Base-by-base conservation (phyloP, 2,113 vertebrate genomes). In the Macroglossus sobrinus region DNA sequence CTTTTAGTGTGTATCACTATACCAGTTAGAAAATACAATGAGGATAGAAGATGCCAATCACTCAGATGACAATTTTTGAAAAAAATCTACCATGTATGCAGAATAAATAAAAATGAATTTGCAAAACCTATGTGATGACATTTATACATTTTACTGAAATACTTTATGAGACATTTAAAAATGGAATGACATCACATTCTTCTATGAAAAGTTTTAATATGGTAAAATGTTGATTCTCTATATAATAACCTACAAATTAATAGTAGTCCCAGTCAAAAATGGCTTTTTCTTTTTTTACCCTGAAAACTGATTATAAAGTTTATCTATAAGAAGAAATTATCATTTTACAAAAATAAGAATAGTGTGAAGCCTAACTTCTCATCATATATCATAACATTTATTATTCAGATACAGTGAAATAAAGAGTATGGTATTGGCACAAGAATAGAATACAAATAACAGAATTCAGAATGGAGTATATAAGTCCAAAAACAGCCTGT, bases 311-410 rank as follows among this genome's bases (percentile, higher is more conserved):
- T 79, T 16, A 35, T 82, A 93, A 80, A 80, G 26, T 64, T 92
- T 76, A 28, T 50, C 33, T 43, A 2, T 26, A 80, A 57, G 64
- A 78, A 12, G n/a, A 93, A 68, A 93, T 66, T 21, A 78, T 8
- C 16, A 84, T 92, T 89, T 89, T 84, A 28, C 5, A 75, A 80
- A 87, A 86, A 71, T 92, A 92, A 92, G 30, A 50, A 19, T 81
- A 22, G 5, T 28, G 5, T 33, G 18, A 59, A 64, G 38, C 4
- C 38, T 64, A 40, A 45, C 13, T 89, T 16, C 4, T 40, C 26
- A 72, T 55, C 45, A 66, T 50, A 79, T 68, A 50, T n/a, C 38
- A 84, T 47, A 76, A 66, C 19, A 35, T 45, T 86, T 82, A 35
- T 78, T 89, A 50, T 45, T 69, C 74, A 57, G 22, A 75, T 45